These are phyloP conservation scores for Agapornis canus DNA, from an alignment of 2,797 vertebrate genomes.

Conservation along the genomic window DNA sequence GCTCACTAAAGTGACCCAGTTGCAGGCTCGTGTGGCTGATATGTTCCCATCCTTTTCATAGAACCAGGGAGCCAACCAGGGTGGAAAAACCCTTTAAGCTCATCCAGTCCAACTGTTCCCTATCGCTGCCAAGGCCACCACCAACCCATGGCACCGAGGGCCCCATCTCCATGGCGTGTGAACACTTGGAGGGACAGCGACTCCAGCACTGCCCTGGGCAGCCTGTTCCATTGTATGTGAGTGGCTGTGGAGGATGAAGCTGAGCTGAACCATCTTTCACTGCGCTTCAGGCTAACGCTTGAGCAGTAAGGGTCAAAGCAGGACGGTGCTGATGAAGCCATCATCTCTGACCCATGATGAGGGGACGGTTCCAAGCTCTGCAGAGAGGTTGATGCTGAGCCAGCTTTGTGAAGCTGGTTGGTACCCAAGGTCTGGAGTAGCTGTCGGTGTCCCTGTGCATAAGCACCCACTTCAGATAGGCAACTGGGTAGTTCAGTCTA, in stretches of 20 bases:
- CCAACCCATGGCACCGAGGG: background rate
- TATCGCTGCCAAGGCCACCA: background rate
- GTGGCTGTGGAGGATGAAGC: background rate
- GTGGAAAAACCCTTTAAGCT: background rate
- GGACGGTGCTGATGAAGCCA: background rate
- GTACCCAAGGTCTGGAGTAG: background rate
- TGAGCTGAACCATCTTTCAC: background rate
- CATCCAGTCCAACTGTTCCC: background rate
- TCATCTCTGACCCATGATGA: background rate
- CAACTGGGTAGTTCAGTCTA: background rate
- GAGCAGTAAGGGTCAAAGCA: background rate
- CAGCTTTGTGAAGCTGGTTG: background rate
- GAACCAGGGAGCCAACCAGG: background rate
- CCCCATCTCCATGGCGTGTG: background rate
- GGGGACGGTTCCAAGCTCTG: background rate
- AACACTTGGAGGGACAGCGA: background rate
- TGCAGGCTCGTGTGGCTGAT: background rate
- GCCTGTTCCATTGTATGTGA: background rate
- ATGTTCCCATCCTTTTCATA: background rate
- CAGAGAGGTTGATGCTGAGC: background rate
- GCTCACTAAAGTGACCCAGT: background rate
- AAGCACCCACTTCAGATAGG: background rate
- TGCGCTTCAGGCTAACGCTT: background rate
- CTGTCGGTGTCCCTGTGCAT: background rate
- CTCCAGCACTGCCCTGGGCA: background rate